Conservation (phyloP, 2,113 vertebrate species). For the Corythornis vintsioides region DNA sequence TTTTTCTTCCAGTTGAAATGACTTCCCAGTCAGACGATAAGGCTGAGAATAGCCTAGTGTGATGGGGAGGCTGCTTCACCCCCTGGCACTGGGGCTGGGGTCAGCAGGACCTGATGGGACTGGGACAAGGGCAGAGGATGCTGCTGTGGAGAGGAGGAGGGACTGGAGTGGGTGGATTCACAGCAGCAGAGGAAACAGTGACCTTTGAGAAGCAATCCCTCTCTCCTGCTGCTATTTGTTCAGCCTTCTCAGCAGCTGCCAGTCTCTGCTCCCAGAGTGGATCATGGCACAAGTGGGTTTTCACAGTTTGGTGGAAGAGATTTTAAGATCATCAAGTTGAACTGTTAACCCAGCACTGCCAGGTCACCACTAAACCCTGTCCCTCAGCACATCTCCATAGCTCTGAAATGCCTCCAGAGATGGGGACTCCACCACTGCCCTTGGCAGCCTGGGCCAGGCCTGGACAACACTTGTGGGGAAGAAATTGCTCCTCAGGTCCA, state of each 20-base stretch:
- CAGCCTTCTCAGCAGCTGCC: not conserved
- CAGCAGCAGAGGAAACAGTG: not conserved
- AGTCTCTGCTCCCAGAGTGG: not conserved
- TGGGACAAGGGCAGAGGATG: not conserved
- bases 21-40: not conserved
- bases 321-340: too few relatives aligned
- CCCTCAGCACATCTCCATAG: too few relatives aligned
- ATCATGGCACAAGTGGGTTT: not conserved
- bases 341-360: too few relatives aligned
- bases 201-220: conserved; percentile 22
- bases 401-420: too few relatives aligned
- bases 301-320: too few relatives aligned
- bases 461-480: too few relatives aligned
- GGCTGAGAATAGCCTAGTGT: not conserved
- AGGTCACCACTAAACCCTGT: too few relatives aligned
- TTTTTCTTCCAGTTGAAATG: not conserved
- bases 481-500: too few relatives aligned
- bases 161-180: not conserved
- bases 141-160: not conserved
- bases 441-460: too few relatives aligned
- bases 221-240: conserved; percentile 6
- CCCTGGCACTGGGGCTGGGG: not conserved
- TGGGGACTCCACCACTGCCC: too few relatives aligned
- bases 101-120: not conserved
- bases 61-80: not conserved